Base-by-base conservation (phyloP, 2,797 vertebrate genomes). In the Gastrophryne carolinensis region DNA sequence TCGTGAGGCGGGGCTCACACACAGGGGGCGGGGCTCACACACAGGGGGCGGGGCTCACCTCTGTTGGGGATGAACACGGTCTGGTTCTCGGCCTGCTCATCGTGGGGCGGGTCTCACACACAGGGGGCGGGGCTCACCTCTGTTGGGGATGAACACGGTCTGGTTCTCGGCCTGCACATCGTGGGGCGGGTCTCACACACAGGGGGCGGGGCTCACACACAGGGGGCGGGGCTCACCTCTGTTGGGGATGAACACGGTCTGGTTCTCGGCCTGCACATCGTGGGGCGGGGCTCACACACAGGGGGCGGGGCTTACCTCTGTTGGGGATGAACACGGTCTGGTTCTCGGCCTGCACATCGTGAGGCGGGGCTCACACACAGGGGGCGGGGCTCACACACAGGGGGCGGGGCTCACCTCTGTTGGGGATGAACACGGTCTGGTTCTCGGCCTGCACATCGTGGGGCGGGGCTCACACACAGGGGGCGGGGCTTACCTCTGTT, bases 311-410 rank as follows among this genome's bases (percentile, higher is more conserved):
- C 90, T 89, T 73, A 99, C 98, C 98, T 96, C 96, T 90, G 84
- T 95, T 98, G 75, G 98, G 97, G 64, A 98, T 92, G 19, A 99
- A 96, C 70, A 99, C 98, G 0, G 98, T 99, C 89, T 98, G 93
- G 0, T 95, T 99, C 82, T 94, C 96, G 0, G 96, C 97, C 88
- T 99, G 98, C 61, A 97, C 95, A 0, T 99, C 97, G 0, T 96
- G 96, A 75, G 95, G 95, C 86, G 87, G n/a, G n/a, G n/a, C n/a
- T n/a, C n/a, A n/a, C n/a, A n/a, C n/a, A n/a, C n/a, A n/a, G n/a
- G n/a, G 2, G 19, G 4, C 4, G 6, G 47, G 5, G 47, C n/a
- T 9, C 6, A 9, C 1, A 35, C 34, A 8, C 11, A 1, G 6
- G 11, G 19, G 5, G 12, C 9, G 12, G 12, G 24, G 81, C 90